Base-by-base conservation (phyloP, 2,113 vertebrate genomes). In the Mesitornis unicolor region DNA sequence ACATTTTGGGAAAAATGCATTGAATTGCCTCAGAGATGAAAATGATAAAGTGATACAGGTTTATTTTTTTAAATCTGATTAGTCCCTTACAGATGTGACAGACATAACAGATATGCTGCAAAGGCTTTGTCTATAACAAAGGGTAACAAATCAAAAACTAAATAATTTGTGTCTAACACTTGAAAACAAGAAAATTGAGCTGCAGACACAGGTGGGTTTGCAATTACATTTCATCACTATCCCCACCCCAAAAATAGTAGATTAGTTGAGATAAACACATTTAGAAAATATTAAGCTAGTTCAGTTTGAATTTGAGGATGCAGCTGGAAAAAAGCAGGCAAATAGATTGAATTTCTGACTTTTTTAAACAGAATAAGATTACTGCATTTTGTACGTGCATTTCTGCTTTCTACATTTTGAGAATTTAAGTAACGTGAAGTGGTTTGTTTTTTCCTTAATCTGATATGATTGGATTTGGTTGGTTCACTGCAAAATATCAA, bases 371-470 rank as follows among this genome's bases (percentile, higher is more conserved):
- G 43, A 90, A 68, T 28, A 26, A 63, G 89, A 88, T 53, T 14
- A 65, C 0, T 61, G 8, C 2, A 6, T 26, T 78, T 87, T 60
- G 2, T 33, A 11, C 10, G 16, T 40, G 6, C 4, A 36, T 64
- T 87, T 63, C 57, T 57, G 11, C 95, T 93, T 90, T 79, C 64
- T 94, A 87, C 45, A 33, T 54, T 54, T 84, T 26, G 85, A 90
- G 21, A 50, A 31, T 71, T 68, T 48, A 64, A 71, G 80, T 86
- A 92, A 69, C 36, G 12, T 82, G 10, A 63, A 56, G 13, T 59
- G 18, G 36, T 48, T 33, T 53, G 42, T 43, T 42, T 76, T 57
- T 16, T 5, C 16, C 48, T 63, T 74, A 74, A 24, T 29, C 28
- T 53, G 16, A 31, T 29, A 64, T 18, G 6, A 67, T 13, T 45